Percentiles rank a stretch among this genome's conserved stretches.
Evolutionary conservation across 1,140 invertebrate species (phyloP).

Genomic region (Diachasmimorpha longicaudata): DNA sequence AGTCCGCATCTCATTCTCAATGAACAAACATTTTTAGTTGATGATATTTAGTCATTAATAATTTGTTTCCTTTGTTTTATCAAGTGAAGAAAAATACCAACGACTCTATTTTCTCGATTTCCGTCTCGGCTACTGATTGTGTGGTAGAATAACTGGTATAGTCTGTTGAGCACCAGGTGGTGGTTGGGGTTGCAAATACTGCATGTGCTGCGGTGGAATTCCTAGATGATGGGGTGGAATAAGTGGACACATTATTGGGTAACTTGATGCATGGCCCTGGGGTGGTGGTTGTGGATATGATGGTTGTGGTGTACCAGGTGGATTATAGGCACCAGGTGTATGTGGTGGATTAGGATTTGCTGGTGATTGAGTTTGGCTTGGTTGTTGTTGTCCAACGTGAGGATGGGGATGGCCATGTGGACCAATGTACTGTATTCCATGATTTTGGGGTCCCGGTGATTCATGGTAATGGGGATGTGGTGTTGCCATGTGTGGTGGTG

Average conservation of each 20-base stretch:
- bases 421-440: slow-evolving; percentile 67
- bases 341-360: slow-evolving; percentile 68
- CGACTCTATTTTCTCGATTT: slow-evolving; percentile 38
- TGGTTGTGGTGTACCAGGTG: slow-evolving; percentile 65
- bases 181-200: slow-evolving; percentile 62
- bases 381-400: slow-evolving; percentile 63
- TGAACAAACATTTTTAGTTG: neutral
- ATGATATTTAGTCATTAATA: neutral
- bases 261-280: slow-evolving; percentile 61
- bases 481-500: slow-evolving; percentile 64
- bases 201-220: slow-evolving; percentile 63
- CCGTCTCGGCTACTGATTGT: slow-evolving; percentile 58
- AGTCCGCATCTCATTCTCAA: neutral
- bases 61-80: neutral
- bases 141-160: slow-evolving; percentile 62
- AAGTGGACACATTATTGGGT: slow-evolving; percentile 68
- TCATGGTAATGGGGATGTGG: slow-evolving; percentile 69
- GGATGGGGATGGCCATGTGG: slow-evolving; percentile 62
- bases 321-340: slow-evolving; percentile 67
- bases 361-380: slow-evolving; percentile 69
- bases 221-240: slow-evolving; percentile 65
- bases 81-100: slow-evolving; percentile 39
- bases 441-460: slow-evolving; percentile 62
- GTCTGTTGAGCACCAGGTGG: slow-evolving; percentile 63
- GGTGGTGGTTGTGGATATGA: slow-evolving; percentile 63